Percentiles rank a stretch among this genome's conserved stretches.
Conservation (phyloP, 1,140 invertebrate genomes). For the Eurosta solidaginis region DNA sequence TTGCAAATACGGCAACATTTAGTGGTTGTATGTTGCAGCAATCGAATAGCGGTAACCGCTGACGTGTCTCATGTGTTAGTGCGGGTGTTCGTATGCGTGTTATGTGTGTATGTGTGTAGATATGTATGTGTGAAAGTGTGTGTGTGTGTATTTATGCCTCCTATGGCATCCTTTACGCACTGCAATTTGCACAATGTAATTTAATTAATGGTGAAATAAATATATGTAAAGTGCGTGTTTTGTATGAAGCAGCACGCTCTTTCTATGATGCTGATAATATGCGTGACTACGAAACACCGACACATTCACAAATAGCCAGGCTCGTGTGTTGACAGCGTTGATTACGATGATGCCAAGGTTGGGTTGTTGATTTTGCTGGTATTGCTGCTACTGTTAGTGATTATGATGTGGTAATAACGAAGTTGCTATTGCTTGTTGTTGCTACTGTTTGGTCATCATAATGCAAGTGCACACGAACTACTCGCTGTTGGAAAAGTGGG, state of each 20-base stretch:
- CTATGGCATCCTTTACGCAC: conserved; percentile 34
- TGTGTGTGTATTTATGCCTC: conserved; percentile 15
- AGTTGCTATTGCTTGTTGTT: conserved; percentile 20
- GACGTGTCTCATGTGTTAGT: too few relatives aligned
- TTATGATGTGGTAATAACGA: conserved; percentile 1
- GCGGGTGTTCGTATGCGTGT: not conserved
- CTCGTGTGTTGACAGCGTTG: not conserved
- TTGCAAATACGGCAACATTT: not conserved
- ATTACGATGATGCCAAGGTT: not conserved
- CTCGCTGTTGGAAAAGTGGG: not conserved
- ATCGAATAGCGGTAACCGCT: not conserved
- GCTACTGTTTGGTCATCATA: conserved; percentile 15
- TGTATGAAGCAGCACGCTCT: conserved; percentile 20
- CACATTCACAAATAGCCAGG: not conserved
- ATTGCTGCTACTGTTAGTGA: not conserved
- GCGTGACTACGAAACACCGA: not conserved
- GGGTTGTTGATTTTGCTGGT: not conserved
- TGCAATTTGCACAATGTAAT: conserved; percentile 58
- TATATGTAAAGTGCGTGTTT: conserved; percentile 36
- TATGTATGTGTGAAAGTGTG: not conserved
- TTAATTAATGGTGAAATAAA: conserved; percentile 57
- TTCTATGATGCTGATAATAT: not conserved
- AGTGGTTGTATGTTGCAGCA: not conserved
- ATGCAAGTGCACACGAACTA: conserved; percentile 4
- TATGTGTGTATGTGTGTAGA: not conserved